Evolutionary conservation across 2,797 vertebrate genomes (phyloP).

Genomic region (Chaetophractus vellerosus): DNA sequence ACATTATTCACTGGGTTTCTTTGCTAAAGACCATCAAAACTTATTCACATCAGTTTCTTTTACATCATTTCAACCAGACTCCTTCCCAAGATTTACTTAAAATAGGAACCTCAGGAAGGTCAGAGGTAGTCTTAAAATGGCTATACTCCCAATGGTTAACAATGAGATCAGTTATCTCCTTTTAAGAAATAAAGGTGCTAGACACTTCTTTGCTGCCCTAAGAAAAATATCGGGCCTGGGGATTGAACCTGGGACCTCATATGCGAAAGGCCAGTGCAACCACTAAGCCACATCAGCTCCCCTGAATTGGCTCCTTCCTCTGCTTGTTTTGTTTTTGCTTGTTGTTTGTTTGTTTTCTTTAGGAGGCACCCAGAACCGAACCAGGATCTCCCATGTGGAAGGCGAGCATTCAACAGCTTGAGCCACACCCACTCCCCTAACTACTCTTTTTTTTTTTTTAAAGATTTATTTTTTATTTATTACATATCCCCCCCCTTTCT

Average conservation of each 20-base stretch:
- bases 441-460: background rate
- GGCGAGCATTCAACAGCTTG: too few relatives aligned
- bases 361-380: too few relatives aligned
- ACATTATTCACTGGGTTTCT: conserved; percentile 40
- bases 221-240: background rate
- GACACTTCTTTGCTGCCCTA: background rate
- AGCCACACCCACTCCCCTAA: too few relatives aligned
- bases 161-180: background rate
- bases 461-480: too few relatives aligned
- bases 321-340: too few relatives aligned
- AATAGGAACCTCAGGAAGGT: background rate
- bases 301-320: too few relatives aligned
- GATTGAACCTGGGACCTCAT: too few relatives aligned
- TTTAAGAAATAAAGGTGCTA: conserved; percentile 2
- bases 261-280: too few relatives aligned
- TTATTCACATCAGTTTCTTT: background rate
- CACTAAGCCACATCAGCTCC: too few relatives aligned
- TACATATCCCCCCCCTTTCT: too few relatives aligned
- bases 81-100: conserved; percentile 40
- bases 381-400: too few relatives aligned
- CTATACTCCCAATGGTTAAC: background rate
- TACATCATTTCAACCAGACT: conserved; percentile 24
- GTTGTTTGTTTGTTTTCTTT: too few relatives aligned
- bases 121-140: conserved; percentile 37
- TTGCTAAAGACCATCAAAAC: background rate